Evolutionary conservation across 2,888 invertebrate genomes (phyloP), one percentile per base, ranked within the genome.

Genomic region (Cylindroiulus punctatus): DNA sequence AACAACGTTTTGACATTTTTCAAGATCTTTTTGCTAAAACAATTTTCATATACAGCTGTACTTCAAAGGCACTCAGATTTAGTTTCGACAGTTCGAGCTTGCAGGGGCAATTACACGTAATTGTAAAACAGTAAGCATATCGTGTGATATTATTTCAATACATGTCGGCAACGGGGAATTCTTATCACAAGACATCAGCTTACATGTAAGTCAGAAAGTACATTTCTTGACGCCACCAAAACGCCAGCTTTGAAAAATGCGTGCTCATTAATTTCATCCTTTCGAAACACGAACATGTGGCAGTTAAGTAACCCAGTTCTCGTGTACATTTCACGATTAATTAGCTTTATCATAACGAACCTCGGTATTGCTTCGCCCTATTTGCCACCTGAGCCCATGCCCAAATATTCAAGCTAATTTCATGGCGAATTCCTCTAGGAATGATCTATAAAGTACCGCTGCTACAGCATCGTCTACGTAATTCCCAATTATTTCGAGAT

Each of bases 341-440:
- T 76, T 76, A 26, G 76, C 30, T 30, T 76, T 30, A 76, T 76
- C 76, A 76, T 76, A 30, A 76, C 76, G 76, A 76, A 76, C 4
- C 76, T 32, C 30, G 30, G 26, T 76, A 76, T 76, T 30, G 12
- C 76, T 76, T 76, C 2, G 76, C 76, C 76, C 8, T 30, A 76
- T 30, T 76, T 76, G 76, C 76, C 30, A 76, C 76, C 26, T 76
- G 76, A 17, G 76, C 30, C 76, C 17, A 14, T 14, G 17, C 30
- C 32, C 76, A 76, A 76, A 26, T 76, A 76, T 76, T 76, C 30
- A 32, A 17, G 76, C 4, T 76, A 32, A 76, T 76, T 76, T 76
- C 76, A 76, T 76, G 76, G 76, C 4, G 14, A 76, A 76, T 76
- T 76, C 30, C 30, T 76, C 17, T 30, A 32, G 30, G 76, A 76